A percentile compares a stretch with the other conserved stretches of the same genome.
These are phyloP conservation scores for Drosophila punjabiensis DNA, from an alignment of 1,140 invertebrate genomes.

Conservation along the genomic window DNA sequence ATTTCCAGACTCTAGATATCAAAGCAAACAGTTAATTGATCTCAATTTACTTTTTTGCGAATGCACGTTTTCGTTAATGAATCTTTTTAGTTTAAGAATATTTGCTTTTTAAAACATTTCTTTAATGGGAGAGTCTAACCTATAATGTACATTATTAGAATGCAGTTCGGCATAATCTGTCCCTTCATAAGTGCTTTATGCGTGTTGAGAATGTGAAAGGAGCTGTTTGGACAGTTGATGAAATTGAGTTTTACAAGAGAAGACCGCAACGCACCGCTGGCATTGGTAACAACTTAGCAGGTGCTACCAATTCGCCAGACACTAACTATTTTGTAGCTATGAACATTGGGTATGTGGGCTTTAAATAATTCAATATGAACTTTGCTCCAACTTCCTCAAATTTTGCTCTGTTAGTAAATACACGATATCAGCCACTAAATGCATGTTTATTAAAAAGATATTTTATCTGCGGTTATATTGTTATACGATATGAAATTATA, in stretches of 20 bases:
- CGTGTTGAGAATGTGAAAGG: conserved; percentile 99
- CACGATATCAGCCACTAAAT: conserved; percentile 20
- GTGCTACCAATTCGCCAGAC: conserved; percentile 65
- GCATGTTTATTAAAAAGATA: conserved; percentile 21
- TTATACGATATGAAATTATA: conserved; percentile 1
- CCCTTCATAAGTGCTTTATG: conserved; percentile 99
- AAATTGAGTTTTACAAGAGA: conserved; percentile 99
- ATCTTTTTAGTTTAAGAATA: not conserved
- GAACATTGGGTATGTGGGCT: conserved; percentile 78
- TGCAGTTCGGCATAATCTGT: conserved; percentile 99
- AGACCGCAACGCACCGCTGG: conserved; percentile 92
- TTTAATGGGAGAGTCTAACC: conserved; percentile 1
- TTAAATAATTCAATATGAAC: conserved; percentile 33
- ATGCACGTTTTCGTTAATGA: not conserved
- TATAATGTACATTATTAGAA: conserved; percentile 90
- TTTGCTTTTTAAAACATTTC: not conserved
- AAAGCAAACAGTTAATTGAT: not conserved
- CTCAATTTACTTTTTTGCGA: too few relatives aligned
- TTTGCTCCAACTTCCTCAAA: conserved; percentile 40
- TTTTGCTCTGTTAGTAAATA: conserved; percentile 35
- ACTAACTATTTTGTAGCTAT: conserved; percentile 75
- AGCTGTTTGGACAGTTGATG: conserved; percentile 99
- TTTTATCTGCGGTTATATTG: conserved; percentile 7
- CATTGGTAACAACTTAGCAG: conserved; percentile 63
- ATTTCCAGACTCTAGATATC: not conserved